phyloP scores from a whole-genome alignment of 2,797 vertebrate species.

The Molossus alvarezi region DNA sequence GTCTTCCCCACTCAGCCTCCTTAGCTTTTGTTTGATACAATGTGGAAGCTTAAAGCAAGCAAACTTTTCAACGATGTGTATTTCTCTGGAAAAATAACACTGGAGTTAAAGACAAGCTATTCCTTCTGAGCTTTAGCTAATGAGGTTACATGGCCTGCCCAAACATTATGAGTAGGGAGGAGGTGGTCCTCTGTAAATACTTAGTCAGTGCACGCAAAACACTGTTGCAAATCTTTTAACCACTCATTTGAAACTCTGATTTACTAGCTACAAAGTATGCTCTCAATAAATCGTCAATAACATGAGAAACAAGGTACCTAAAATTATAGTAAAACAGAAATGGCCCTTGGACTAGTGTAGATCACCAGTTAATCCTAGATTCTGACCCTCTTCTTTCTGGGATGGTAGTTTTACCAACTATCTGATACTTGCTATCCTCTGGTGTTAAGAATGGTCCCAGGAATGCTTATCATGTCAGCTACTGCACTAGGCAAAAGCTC shows the following conservation, averaged over 20 bases:
- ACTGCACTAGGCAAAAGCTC: neutral
- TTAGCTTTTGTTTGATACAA: neutral
- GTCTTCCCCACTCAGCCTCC: neutral
- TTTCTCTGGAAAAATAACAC: slow-evolving; percentile 60
- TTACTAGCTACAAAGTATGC: neutral
- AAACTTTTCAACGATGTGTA: neutral
- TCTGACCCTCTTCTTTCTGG: neutral
- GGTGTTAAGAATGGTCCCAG: neutral
- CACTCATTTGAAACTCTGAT: neutral
- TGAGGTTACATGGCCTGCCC: neutral
- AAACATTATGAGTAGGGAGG: neutral
- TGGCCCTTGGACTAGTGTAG: neutral
- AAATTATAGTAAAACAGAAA: slow-evolving; percentile 44
- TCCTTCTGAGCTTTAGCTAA: neutral
- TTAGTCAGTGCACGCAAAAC: slow-evolving; percentile 69
- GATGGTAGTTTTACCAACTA: neutral
- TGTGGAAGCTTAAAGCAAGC: neutral
- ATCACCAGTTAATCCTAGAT: neutral
- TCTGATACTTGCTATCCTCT: neutral
- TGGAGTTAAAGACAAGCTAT: neutral
- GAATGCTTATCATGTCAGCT: neutral
- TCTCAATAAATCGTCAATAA: neutral
- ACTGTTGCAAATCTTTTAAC: neutral
- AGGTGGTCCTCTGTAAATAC: slow-evolving; percentile 16
- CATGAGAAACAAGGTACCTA: neutral